These are phyloP conservation scores for Drosophila kohkoa DNA, from an alignment of 1,140 invertebrate species.

Conservation along the genomic window DNA sequence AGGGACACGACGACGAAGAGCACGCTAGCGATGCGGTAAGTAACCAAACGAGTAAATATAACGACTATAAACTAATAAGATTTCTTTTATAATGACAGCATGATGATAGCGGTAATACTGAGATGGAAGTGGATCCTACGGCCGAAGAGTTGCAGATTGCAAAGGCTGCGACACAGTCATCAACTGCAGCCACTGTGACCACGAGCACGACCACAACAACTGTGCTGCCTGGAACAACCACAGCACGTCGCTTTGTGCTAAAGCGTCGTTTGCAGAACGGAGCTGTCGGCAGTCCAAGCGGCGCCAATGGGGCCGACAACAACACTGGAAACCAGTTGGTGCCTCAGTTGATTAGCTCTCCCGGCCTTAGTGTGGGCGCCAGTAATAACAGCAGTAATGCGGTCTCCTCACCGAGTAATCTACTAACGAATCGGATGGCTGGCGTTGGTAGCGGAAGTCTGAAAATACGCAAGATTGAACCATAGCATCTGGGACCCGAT, in stretches of 20 bases:
- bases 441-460: conserved; percentile 47
- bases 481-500: conserved; percentile 37
- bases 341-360: conserved; percentile 48
- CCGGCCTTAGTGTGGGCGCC: not conserved
- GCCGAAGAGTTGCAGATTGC: conserved; percentile 56
- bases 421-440: conserved; percentile 17
- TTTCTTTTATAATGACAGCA: conserved; percentile 31
- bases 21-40: conserved; percentile 61
- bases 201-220: conserved; percentile 29
- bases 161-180: not conserved
- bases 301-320: conserved; percentile 42
- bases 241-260: conserved; percentile 63
- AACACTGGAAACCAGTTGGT: conserved; percentile 26
- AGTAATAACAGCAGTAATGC: not conserved
- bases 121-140: conserved; percentile 72
- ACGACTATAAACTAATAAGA: conserved; percentile 8
- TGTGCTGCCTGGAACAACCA: conserved; percentile 35
- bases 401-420: not conserved
- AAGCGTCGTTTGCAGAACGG: conserved; percentile 74
- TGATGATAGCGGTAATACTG: conserved; percentile 59
- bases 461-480: conserved; percentile 75
- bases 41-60: not conserved
- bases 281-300: conserved; percentile 9
- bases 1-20: conserved; percentile 73
- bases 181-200: conserved; percentile 21